Evolutionary conservation across 2,888 invertebrate genomes (phyloP), one percentile per base, ranked within the genome.

Genomic region (Diarsia rubi): DNA sequence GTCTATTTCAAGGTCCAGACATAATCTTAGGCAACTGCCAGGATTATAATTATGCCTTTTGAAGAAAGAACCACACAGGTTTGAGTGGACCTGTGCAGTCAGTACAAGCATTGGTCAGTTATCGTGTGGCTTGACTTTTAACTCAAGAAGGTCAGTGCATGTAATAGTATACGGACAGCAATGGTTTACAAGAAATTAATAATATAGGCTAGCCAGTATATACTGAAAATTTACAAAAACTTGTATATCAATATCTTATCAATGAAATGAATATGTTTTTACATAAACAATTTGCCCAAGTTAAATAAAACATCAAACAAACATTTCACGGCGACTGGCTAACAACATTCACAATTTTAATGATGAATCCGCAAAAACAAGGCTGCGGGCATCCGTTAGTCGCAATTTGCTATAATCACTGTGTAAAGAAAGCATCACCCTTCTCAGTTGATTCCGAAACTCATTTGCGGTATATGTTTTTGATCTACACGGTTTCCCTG

Each of bases 401-500:
- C 79, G 92, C 95, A 96, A 95, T 95, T 95, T 94, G 91, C 89
- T 82, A 92, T 94, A 94, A 95, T 95, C 92, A 93, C 91, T 93
- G 90, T 91, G 91, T 92, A 93, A 94, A 94, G 94, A 94, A 94
- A 94, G 90, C 90, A 90, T 89, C 87, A 91, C 92, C 91, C 89
- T 90, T 89, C 90, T 83, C 84, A 91, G 92, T 91, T 91, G 92
- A 93, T 92, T 93, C 91, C 87, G 89, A 93, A 93, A 92, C 93
- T 93, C 93, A 94, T 95, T 95, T 95, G 95, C 92, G 95, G 96
- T 94, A 87, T 90, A 90, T 88, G 92, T 93, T 94, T 93, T 94
- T 94, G 93, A 94, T 93, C 91, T 91, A 90, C 91, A 89, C 89
- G 72, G 86, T 80, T 83, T 81, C 80, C 79, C 74, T 74, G 75